Conservation (phyloP, 2,113 vertebrate species). For the Candoia aspera region DNA sequence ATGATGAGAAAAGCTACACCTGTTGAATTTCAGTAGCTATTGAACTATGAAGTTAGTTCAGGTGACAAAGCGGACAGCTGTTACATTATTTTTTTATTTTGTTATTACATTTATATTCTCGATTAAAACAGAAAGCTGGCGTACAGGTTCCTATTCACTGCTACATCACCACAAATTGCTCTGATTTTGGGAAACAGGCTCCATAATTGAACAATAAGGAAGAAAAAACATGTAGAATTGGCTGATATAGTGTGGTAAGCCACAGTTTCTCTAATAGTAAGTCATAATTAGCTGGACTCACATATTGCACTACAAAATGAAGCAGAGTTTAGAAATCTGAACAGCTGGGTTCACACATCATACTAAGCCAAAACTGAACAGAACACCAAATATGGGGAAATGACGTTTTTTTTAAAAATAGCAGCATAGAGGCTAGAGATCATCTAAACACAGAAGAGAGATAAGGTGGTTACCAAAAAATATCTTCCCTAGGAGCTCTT, state of each 20-base stretch:
- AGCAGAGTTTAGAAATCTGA: not conserved
- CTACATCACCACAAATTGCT: not conserved
- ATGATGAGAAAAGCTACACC: not conserved
- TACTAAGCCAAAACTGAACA: not conserved
- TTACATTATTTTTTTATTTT: not conserved
- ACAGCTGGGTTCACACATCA: not conserved
- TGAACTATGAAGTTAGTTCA: not conserved
- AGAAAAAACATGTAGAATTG: not conserved
- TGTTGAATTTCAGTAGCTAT: not conserved
- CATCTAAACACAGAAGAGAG: not conserved
- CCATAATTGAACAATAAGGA: not conserved
- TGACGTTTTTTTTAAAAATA: not conserved
- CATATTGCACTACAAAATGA: not conserved
- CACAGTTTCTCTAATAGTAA: not conserved
- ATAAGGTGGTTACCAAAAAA: not conserved
- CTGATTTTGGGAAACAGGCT: not conserved
- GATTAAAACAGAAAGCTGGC: not conserved
- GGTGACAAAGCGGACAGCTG: not conserved
- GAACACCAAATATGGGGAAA: not conserved
- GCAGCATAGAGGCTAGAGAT: not conserved
- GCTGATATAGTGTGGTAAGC: not conserved
- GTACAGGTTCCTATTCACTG: not conserved
- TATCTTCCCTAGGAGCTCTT: not conserved
- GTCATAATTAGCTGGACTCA: not conserved
- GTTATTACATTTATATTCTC: not conserved